Base-by-base conservation (phyloP, 1,140 invertebrate species). In the Monochamus saltuarius region DNA sequence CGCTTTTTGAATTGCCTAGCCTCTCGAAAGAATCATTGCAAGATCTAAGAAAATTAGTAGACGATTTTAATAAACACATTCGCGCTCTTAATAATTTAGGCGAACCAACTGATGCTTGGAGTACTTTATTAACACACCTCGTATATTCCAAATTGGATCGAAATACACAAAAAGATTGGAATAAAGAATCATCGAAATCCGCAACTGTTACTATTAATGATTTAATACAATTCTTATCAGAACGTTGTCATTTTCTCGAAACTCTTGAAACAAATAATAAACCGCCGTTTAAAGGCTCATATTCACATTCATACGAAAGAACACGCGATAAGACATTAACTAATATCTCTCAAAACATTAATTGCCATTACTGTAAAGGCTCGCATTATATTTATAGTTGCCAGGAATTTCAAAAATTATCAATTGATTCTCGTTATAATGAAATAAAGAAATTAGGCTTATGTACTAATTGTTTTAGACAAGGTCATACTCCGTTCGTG, bases 1-100 rank as follows among this genome's bases (percentile, higher is more conserved):
- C 56, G 6, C 11, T 59, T 7, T 62, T 53, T 40, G 16, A 51
- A 34, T 36, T 49, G 11, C 56, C 17, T 6, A 19, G 35, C 22
- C 13, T 50, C 11, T 9, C 22, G n/a, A 34, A 50, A 22, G 47
- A 50, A 22, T 50, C 47, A 11, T 50, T 34, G n/a, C n/a, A n/a
- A n/a, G n/a, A n/a, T n/a, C n/a, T n/a, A 11, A 7, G 7, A 2
- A 9, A 50, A 50, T 29, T 36, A 11, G n/a, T 19, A 50, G 19
- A 49, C 4, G 42, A 9, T 9, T 16, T 45, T 9, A 45, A 45
- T 4, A 45, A 17, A 45, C 13, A 45, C 19, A 45, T 7, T 45
- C 14, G 42, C 9, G 9, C 42, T 45, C 19, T 45, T 9, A 45
- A 45, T 45, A 6, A 38, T 45, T 45, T 45, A n/a, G 42, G 42